Evolutionary conservation across 2,888 invertebrate species (phyloP), one percentile per base, ranked within the genome.

Genomic region (Oscheius myriophilus): DNA sequence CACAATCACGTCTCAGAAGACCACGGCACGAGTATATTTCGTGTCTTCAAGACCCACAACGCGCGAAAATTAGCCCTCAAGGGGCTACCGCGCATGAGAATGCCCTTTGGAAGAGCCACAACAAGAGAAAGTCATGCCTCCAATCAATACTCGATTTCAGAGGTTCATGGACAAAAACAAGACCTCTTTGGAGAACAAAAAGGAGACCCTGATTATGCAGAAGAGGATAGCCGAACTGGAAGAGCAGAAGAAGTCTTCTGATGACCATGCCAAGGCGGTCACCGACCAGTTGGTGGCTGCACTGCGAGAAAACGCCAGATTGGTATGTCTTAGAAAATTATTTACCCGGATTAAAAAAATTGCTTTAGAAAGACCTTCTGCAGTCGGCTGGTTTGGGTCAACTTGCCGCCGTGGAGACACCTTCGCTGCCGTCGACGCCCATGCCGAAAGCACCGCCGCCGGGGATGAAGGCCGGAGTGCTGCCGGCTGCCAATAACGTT

Each of bases 171-270:
- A 94, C 87, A 93, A 93, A 72, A 93, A 93, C 66, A 93, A 93
- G 69, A 92, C 92, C 87, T 93, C 93, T 87, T 89, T 93, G 70
- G 95, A 96, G 87, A 90, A 93, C 75, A 92, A 93, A 87, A 92
- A 94, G 86, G 90, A 92, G 79, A 89, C 91, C 67, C 90, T 92
- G 88, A 86, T 91, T 9, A 90, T 95, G 64, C 93, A 95, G 84
- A 92, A 94, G 82, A 92, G 93, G 87, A 93, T 96, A 76, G 92
- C 93, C 85, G 91, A 92, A 82, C 87, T 96, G 80, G 95, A 96
- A 87, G 90, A 92, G 78, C 95, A 95, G 49, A 61, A 33, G n/a
- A 49, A 49, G 39, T 33, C 61, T 6, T 11, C 61, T 16, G 61
- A 61, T 49, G 33, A 16, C 12, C 61, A 61, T 16, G 45, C 61